These are phyloP conservation scores for Carassius auratus DNA, from an alignment of 2,113 vertebrate species.

Conservation along the genomic window DNA sequence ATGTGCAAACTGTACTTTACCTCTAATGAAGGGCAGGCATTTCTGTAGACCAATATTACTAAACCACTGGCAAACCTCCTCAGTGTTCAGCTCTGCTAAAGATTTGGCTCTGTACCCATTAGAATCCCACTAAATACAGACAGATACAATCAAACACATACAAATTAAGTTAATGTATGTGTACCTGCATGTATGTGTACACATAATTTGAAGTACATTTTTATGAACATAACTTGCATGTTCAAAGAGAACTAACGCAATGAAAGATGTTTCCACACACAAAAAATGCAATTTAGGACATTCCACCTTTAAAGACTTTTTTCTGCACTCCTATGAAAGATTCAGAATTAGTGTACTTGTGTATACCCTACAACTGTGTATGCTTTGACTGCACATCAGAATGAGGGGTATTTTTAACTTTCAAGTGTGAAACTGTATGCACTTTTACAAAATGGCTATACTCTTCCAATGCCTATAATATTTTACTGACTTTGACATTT, in stretches of 20 bases:
- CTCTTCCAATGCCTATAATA: neutral
- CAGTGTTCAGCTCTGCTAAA: slow-evolving; percentile 74
- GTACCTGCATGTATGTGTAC: neutral
- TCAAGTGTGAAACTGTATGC: neutral
- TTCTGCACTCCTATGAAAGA: neutral
- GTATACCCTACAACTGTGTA: slow-evolving; percentile 26
- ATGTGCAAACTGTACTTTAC: slow-evolving; percentile 57
- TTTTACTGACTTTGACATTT: neutral
- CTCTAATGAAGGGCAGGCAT: slow-evolving; percentile 75
- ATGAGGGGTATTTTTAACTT: neutral
- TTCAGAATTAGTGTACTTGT: slow-evolving; percentile 31
- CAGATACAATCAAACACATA: slow-evolving; percentile 31
- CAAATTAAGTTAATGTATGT: neutral
- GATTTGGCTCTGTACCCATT: slow-evolving; percentile 67
- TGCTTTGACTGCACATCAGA: neutral
- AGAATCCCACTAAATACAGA: slow-evolving; percentile 56
- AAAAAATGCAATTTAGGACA: neutral
- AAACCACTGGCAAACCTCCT: slow-evolving; percentile 79
- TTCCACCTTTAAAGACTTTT: slow-evolving; percentile 16
- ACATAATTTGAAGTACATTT: slow-evolving; percentile 3
- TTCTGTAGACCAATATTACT: slow-evolving; percentile 69
- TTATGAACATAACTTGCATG: neutral
- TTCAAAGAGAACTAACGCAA: neutral
- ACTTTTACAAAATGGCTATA: neutral
- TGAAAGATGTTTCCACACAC: neutral